A percentile compares a stretch with the other conserved stretches of the same genome.
Evolutionary conservation across 2,113 vertebrate genomes (phyloP).

Genomic region (Tapirus terrestris): DNA sequence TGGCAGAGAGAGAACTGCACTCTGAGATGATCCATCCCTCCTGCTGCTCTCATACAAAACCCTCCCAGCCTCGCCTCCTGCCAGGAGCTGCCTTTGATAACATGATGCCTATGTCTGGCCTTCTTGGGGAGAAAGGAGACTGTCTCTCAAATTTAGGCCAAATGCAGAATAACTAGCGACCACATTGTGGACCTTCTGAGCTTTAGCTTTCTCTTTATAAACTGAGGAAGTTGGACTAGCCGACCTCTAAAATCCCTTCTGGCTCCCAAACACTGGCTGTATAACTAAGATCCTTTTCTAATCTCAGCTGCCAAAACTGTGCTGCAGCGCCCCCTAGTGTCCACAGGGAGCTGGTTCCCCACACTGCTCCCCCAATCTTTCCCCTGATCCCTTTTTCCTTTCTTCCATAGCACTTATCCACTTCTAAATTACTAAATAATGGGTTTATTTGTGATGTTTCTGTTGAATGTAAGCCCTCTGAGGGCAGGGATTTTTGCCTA

Average conservation of each 20-base stretch:
- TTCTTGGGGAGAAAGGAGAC: constrained; percentile 68
- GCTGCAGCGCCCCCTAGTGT: neutral
- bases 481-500: neutral
- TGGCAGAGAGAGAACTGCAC: constrained; percentile 62
- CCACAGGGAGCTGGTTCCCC: neutral
- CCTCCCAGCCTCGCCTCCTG: constrained; percentile 60
- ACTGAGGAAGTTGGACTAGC: neutral
- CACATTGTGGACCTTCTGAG: neutral
- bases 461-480: neutral
- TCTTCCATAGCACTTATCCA: neutral
- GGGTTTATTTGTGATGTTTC: neutral
- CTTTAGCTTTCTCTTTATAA: constrained; percentile 14
- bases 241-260: constrained; percentile 45
- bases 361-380: too few relatives aligned
- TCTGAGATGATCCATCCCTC: constrained; percentile 67
- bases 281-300: neutral
- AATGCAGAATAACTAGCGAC: constrained; percentile 66
- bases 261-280: neutral
- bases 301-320: neutral
- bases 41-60: constrained; percentile 76
- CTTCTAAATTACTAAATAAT: neutral
- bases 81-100: constrained; percentile 68
- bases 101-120: constrained; percentile 46
- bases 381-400: rapidly evolving
- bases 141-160: constrained; percentile 77